A percentile compares a stretch with the other conserved stretches of the same genome.
Evolutionary conservation across 2,113 vertebrate species (phyloP).

Genomic region (Semicossyphus pulcher): DNA sequence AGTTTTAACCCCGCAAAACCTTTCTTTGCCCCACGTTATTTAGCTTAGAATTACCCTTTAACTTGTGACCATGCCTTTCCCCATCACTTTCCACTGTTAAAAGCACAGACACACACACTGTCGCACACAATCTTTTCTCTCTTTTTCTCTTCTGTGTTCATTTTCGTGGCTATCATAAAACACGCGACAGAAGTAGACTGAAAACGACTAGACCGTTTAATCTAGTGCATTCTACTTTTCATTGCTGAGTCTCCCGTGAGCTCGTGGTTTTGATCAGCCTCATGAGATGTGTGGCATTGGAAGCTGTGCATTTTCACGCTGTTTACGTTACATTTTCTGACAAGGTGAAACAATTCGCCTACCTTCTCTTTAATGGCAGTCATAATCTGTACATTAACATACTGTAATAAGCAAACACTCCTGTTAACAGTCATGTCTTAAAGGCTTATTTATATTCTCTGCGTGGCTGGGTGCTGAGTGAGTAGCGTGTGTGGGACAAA

Average conservation of each 20-base stretch:
- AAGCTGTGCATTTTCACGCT: slow-evolving; percentile 47
- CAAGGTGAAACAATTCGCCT: slow-evolving; percentile 18
- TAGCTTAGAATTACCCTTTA: slow-evolving; percentile 54
- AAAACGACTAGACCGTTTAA: slow-evolving; percentile 32
- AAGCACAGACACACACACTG: slow-evolving; percentile 59
- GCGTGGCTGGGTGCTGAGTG: slow-evolving; percentile 49
- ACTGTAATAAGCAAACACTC: slow-evolving; percentile 43
- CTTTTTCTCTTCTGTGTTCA: slow-evolving; percentile 25
- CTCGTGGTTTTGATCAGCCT: slow-evolving; percentile 28
- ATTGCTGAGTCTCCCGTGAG: slow-evolving; percentile 3
- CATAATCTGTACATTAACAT: slow-evolving; percentile 39
- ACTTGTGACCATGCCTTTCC: slow-evolving; percentile 53
- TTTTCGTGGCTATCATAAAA: slow-evolving; percentile 16
- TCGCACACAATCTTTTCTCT: slow-evolving; percentile 11
- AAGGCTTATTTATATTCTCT: slow-evolving; percentile 49
- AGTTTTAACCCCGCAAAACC: background rate
- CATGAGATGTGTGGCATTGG: slow-evolving; percentile 6
- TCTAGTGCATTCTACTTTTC: slow-evolving; percentile 29
- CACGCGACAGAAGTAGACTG: slow-evolving; percentile 29
- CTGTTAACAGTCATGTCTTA: slow-evolving; percentile 38
- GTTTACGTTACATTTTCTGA: slow-evolving; percentile 41
- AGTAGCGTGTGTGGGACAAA: slow-evolving; percentile 42
- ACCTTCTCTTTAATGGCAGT: slow-evolving; percentile 25
- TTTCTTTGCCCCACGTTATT: slow-evolving; percentile 13
- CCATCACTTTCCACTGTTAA: slow-evolving; percentile 48